phyloP scores from a whole-genome alignment of 2,113 vertebrate genomes.

The Choloepus hoffmanni region DNA sequence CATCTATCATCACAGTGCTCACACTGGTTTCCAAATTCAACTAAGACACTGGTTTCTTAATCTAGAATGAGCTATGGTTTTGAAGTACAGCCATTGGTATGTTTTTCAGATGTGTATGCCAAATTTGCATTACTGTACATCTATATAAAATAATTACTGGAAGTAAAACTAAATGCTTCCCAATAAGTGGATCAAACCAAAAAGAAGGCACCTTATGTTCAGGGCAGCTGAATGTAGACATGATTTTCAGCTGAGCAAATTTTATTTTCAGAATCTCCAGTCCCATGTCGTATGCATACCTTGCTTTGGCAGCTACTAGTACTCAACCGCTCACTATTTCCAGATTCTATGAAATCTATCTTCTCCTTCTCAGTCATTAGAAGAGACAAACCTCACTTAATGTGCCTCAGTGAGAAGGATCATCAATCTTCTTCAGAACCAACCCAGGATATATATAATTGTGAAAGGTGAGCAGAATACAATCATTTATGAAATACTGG shows the following conservation, averaged over 20 bases:
- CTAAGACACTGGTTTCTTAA: background rate
- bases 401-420: background rate
- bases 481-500: background rate
- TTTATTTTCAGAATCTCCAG: background rate
- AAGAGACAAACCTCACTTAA: background rate
- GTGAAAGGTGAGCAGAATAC: background rate
- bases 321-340: background rate
- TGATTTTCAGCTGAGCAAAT: background rate
- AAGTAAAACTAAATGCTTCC: background rate
- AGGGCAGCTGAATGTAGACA: background rate
- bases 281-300: background rate
- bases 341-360: background rate
- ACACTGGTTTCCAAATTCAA: background rate
- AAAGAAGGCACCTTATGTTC: background rate
- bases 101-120: background rate
- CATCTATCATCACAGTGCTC: background rate
- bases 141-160: background rate
- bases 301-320: background rate
- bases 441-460: background rate
- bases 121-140: background rate
- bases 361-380: background rate
- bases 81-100: background rate
- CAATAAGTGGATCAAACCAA: background rate
- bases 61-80: background rate
- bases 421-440: background rate